Percentiles rank a stretch among this genome's conserved stretches.
Conservation (phyloP, 64 coral and sea anemone species). For the Anthopleura sola region DNA sequence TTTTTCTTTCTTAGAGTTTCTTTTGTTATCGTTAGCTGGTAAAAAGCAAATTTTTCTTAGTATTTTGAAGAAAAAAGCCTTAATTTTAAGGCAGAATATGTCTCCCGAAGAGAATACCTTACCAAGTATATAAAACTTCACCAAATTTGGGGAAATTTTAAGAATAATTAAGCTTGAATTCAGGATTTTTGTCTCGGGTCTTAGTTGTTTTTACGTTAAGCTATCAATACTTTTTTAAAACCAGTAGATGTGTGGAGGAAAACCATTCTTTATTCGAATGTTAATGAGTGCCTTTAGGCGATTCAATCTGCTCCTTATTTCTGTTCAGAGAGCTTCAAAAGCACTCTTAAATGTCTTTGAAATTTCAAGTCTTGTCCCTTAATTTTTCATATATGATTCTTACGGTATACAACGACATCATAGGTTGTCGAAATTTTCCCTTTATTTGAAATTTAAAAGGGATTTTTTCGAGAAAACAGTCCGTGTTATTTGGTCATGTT, state of each 20-base stretch:
- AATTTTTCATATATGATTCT: neutral
- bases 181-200: neutral
- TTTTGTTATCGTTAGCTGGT: neutral
- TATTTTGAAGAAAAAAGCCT: neutral
- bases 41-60: neutral
- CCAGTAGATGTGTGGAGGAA: slow-evolving; percentile 14
- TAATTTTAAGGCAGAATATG: too few relatives aligned
- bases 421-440: neutral
- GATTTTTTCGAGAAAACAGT: neutral
- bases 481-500: neutral
- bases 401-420: neutral
- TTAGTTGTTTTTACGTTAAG: neutral
- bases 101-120: neutral
- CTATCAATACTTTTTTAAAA: neutral
- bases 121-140: neutral
- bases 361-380: neutral
- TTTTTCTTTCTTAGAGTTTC: neutral
- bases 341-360: slow-evolving; percentile 7
- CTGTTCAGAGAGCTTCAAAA: slow-evolving; percentile 8
- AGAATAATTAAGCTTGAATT: neutral
- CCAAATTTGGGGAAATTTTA: neutral
- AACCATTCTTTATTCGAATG: slow-evolving; percentile 30
- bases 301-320: neutral
- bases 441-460: neutral
- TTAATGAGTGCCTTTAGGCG: slow-evolving; percentile 13